Conservation (phyloP, 2,797 vertebrate genomes). For the Cynopterus sphinx region DNA sequence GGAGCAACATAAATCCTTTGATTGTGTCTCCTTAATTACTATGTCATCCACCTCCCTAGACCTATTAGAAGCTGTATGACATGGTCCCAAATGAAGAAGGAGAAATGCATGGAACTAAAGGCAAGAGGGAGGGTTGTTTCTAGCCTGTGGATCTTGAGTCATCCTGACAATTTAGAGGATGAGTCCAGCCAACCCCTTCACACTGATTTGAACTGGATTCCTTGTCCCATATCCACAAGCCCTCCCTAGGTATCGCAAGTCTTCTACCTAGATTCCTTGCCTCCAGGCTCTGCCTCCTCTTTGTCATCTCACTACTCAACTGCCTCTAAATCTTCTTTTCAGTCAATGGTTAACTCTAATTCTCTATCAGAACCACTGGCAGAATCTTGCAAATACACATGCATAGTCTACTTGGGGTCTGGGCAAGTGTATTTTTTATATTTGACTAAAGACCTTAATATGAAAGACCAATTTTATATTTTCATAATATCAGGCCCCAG, state of each 20-base stretch:
- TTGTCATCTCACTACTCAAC: background rate
- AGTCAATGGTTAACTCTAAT: background rate
- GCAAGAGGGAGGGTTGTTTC: background rate
- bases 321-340: slow-evolving; percentile 3
- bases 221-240: background rate
- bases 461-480: background rate
- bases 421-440: background rate
- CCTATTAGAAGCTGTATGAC: background rate
- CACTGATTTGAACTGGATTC: background rate
- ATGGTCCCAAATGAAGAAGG: background rate
- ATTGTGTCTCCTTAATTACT: background rate
- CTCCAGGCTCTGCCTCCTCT: background rate
- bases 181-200: background rate
- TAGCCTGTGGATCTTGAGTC: background rate
- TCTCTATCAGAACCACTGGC: background rate
- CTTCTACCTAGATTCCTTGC: background rate
- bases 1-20: background rate
- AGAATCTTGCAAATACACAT: background rate
- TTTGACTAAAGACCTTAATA: background rate
- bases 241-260: background rate
- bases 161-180: background rate
- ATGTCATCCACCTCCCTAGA: background rate
- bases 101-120: background rate
- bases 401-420: background rate
- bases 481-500: background rate